Base-by-base conservation (phyloP, 2,113 vertebrate species). In the Gopherus flavomarginatus region DNA sequence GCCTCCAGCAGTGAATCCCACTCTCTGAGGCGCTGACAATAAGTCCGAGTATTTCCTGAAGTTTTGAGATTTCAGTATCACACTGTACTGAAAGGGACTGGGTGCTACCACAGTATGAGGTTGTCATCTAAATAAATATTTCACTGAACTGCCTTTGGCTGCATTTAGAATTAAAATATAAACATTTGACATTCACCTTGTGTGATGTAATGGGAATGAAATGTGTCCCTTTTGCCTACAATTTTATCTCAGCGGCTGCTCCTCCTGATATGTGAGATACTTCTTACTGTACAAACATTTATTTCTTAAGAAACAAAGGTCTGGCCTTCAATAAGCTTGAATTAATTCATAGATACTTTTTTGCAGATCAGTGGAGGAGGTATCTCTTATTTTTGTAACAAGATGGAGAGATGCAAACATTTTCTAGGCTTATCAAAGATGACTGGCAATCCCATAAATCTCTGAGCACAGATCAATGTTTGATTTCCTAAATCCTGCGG, bases 401-500 rank as follows among this genome's bases (percentile, higher is more conserved):
- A 82, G 85, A 96, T 87, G 92, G 31, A 90, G 35, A 95, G 72
- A 96, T 77, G 44, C 10, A 96, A 91, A 92, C 35, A 14, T 44
- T 92, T 96, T 87, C 22, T 79, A 92, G 91, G 90, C 90, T 97
- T 96, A 88, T 31, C 72, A 83, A 96, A 95, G 83, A 94, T 93
- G 92, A 97, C 97, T 88, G 89, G 47, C 85, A 95, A 91, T 19
- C 24, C 69, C 44, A 96, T 95, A 96, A 96, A 83, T 90, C 83
- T 88, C 84, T 94, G 92, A 97, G 59, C 78, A 88, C 24, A 96
- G 81, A 97, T 97, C 52, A 1, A n/a, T 96, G 85, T 96, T 98
- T 6, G 2, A 96, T 97, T 97, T 97, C 91, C 94, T 91, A 97
- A 97, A 95, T 94, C 80, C 87, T 53, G 17, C 84, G 95, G 94